Evolutionary conservation across 1,140 invertebrate species (phyloP), one percentile per base, ranked within the genome.

Genomic region (Dendroctonus ponderosae): DNA sequence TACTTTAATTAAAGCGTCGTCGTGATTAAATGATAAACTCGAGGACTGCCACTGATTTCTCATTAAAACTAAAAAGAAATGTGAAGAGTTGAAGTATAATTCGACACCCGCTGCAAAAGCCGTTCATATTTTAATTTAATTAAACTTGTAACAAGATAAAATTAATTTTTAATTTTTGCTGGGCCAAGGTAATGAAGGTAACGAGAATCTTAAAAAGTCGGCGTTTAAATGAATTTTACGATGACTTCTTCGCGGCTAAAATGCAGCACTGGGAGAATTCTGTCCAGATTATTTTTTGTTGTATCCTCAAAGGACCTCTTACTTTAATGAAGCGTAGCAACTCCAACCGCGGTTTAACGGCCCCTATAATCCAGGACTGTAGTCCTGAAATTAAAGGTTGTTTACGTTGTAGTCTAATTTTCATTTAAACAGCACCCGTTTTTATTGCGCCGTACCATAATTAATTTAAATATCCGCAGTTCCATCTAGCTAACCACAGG

Each of bases 141-240:
- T 76, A 76, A 74, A 71, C 69, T 74, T 72, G 70, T 76, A 72
- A 74, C 73, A 72, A 74, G 70, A 76, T 73, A 71, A 75, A 74
- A 76, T 76, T 76, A 76, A 76, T 76, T 76, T 76, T 76, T 76
- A 75, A 74, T 74, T 76, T 70, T 58, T 58, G 69, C 68, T 59
- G 40, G 43, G 64, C 69, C 60, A 64, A 72, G 71, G 71, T 75
- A 70, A 74, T 74, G 71, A 71, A 74, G 71, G 71, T 71, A 67
- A 54, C 66, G 67, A 71, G 72, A 68, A 73, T 72, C 68, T 69
- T 72, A 72, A 71, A 72, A 72, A 71, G 67, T 71, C 57, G 66
- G 59, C 71, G 58, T 71, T 73, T 69, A 71, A 65, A 63, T 67
- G 56, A 68, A 62, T 69, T 71, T 72, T 74, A 72, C 68, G 71